phyloP scores from a whole-genome alignment of 2,888 invertebrate species.

The Copidosoma aretas region DNA sequence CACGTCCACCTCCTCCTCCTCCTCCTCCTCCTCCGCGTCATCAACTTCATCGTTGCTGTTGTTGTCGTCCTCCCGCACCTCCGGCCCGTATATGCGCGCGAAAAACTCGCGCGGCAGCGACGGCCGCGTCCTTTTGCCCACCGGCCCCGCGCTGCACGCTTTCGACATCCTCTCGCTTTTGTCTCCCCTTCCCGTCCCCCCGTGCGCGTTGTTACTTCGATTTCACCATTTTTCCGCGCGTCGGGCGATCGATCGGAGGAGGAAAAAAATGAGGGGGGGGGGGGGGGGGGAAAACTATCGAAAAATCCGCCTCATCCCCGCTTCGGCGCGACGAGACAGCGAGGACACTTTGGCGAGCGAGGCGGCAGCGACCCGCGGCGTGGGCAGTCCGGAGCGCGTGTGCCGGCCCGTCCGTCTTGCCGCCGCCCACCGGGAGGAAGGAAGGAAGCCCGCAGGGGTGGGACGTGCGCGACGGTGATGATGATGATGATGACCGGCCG shows the following conservation, averaged over 20 bases:
- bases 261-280: no score
- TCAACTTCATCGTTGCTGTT: slow-evolving; percentile 19
- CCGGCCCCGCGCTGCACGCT: slow-evolving; percentile 12
- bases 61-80: not conserved
- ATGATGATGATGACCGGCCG: slow-evolving; percentile 14
- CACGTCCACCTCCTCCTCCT: slow-evolving; percentile 24
- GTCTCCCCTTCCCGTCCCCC: no score
- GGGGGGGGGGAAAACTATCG: no score
- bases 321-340: no score
- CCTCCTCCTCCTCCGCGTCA: slow-evolving; percentile 11
- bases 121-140: slow-evolving; percentile 14
- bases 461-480: not conserved
- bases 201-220: no score
- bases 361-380: not conserved
- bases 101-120: slow-evolving; percentile 35
- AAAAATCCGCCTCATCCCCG: no score
- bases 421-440: slow-evolving; percentile 11
- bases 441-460: slow-evolving; percentile 16
- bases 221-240: no score
- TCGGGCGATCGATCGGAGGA: no score
- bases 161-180: no score
- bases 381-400: not conserved
- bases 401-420: not conserved
- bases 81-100: slow-evolving; percentile 28
- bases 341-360: not conserved